These are phyloP conservation scores for Aplysina aerophoba DNA, from an alignment of 37 sponge, comb jelly and placozoan genomes.

Conservation along the genomic window DNA sequence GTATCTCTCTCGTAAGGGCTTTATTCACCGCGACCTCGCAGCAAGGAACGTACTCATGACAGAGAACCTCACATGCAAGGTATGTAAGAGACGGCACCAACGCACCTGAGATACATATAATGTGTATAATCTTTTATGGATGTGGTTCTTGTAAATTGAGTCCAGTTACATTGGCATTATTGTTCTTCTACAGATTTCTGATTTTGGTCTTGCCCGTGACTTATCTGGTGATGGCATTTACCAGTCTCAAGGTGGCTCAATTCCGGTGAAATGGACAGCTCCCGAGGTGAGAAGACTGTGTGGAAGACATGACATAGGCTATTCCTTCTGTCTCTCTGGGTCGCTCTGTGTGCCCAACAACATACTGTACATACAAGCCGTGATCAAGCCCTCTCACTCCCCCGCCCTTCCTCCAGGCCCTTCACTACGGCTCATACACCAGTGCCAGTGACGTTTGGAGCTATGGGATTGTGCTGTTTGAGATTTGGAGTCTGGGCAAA, in stretches of 20 bases:
- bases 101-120: no score
- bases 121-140: no score
- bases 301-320: no score
- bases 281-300: slow-evolving; percentile 9
- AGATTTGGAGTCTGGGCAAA: slow-evolving; percentile 34
- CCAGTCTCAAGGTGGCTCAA: slow-evolving; percentile 31
- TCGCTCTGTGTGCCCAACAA: no score
- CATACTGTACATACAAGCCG: no score
- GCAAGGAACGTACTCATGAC: slow-evolving; percentile 26
- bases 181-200: slow-evolving; percentile 3
- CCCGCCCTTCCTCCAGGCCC: slow-evolving; percentile 2
- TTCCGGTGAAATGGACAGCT: slow-evolving; percentile 31
- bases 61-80: slow-evolving; percentile 21
- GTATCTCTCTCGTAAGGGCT: slow-evolving; percentile 21
- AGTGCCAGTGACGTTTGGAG: slow-evolving; percentile 34
- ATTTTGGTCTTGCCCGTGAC: slow-evolving; percentile 32
- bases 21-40: slow-evolving; percentile 30
- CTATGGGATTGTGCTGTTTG: slow-evolving; percentile 28
- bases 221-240: slow-evolving; percentile 27
- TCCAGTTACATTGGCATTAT: no score
- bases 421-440: slow-evolving; percentile 29
- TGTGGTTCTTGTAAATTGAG: no score
- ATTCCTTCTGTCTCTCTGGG: no score
- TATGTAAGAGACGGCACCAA: no score
- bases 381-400: no score